Evolutionary conservation across 2,797 vertebrate species (phyloP).

Genomic region (Cyprinodon diabolis): DNA sequence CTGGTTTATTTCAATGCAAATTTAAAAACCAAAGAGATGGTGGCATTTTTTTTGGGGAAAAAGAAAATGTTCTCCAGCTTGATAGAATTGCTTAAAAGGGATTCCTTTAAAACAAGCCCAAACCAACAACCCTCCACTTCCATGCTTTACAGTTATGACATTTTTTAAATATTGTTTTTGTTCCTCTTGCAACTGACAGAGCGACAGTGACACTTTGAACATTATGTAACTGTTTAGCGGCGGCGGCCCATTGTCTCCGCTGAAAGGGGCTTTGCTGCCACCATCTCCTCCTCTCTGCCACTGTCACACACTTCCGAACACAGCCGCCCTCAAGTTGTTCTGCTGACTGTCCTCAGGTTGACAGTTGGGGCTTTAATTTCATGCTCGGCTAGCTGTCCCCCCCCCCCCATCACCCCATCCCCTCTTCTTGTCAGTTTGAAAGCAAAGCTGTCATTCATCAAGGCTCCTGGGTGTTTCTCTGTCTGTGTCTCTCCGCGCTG

Average conservation of each 20-base stretch:
- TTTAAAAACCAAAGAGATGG: no score
- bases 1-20: no score
- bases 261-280: neutral
- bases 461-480: constrained; percentile 31
- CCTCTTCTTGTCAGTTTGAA: constrained; percentile 18
- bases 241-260: neutral
- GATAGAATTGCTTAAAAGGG: no score
- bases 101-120: neutral
- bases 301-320: constrained; percentile 1
- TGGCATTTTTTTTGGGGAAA: no score
- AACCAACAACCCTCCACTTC: neutral
- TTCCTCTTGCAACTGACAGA: neutral
- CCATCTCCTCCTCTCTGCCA: constrained; percentile 1
- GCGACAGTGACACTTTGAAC: neutral
- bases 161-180: neutral
- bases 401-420: neutral
- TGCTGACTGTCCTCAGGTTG: constrained; percentile 55
- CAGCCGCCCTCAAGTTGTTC: constrained; percentile 12
- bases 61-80: no score
- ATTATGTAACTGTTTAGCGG: neutral
- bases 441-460: constrained; percentile 57
- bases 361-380: constrained; percentile 74
- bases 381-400: constrained; percentile 51
- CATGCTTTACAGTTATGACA: neutral
- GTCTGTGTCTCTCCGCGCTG: constrained; percentile 13